Evolutionary conservation across 1,140 invertebrate genomes (phyloP).

Genomic region (Stegodyphus dumicola): DNA sequence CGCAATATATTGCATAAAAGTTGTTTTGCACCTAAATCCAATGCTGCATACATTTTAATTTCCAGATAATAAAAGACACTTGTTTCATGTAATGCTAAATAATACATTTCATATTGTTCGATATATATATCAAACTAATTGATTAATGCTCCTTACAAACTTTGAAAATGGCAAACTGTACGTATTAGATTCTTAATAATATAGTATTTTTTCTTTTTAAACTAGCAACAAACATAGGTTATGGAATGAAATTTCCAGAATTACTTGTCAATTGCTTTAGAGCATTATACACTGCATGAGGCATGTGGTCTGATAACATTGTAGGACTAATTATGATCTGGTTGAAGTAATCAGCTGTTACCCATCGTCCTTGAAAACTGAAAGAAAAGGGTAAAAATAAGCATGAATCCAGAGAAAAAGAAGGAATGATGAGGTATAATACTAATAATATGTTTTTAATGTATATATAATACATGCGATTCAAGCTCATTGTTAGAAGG

Average conservation of each 20-base stretch:
- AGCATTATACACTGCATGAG: slow-evolving; percentile 62
- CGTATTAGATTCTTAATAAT: slow-evolving; percentile 12
- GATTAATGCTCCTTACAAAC: slow-evolving; percentile 13
- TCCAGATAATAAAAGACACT: neutral
- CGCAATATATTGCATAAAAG: too few relatives aligned
- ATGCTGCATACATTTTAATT: neutral
- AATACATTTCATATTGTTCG: neutral
- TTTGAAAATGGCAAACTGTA: slow-evolving; percentile 55
- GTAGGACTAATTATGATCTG: slow-evolving; percentile 69
- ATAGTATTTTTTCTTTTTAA: neutral
- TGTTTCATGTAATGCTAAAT: neutral
- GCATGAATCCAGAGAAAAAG: too few relatives aligned
- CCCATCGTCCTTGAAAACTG: slow-evolving; percentile 67
- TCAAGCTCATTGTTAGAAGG: neutral
- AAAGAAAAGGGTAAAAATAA: neutral
- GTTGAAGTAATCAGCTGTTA: slow-evolving; percentile 66
- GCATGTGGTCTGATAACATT: slow-evolving; percentile 70
- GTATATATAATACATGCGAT: neutral
- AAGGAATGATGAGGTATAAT: too few relatives aligned
- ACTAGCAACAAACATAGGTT: slow-evolving; percentile 7
- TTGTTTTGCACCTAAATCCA: neutral
- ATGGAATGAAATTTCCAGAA: slow-evolving; percentile 41
- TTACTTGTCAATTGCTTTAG: slow-evolving; percentile 42
- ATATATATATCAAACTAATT: neutral
- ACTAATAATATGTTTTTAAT: too few relatives aligned